A percentile compares a stretch with the other conserved stretches of the same genome.
Evolutionary conservation across 2,797 vertebrate genomes (phyloP).

Genomic region (Amblyraja radiata): DNA sequence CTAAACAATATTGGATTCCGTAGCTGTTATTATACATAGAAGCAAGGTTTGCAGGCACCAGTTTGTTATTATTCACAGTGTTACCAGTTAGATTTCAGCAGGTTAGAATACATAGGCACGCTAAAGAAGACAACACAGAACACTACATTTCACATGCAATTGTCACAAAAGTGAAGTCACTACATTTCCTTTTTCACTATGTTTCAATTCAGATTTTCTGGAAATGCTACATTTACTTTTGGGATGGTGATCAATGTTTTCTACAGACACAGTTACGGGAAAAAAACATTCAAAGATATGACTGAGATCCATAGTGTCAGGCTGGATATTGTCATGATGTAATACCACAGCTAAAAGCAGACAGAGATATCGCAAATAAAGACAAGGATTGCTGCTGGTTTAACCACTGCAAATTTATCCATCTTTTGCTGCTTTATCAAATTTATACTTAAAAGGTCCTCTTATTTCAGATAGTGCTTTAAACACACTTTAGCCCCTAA

Average conservation of each 20-base stretch:
- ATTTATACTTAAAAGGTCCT: neutral
- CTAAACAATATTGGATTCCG: slow-evolving; percentile 36
- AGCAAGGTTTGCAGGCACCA: slow-evolving; percentile 36
- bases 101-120: neutral
- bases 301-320: neutral
- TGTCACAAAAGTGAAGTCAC: slow-evolving; percentile 5
- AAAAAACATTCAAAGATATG: neutral
- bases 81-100: slow-evolving; percentile 31
- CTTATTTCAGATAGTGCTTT: neutral
- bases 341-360: neutral
- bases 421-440: neutral
- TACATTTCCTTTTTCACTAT: neutral
- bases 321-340: neutral
- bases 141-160: slow-evolving; percentile 30
- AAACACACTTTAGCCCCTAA: neutral
- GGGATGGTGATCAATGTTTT: neutral
- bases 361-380: neutral
- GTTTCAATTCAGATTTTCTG: neutral
- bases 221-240: slow-evolving; percentile 15
- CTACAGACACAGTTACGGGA: slow-evolving; percentile 19
- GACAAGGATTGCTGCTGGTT: slow-evolving; percentile 3
- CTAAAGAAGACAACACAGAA: slow-evolving; percentile 17
- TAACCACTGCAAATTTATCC: neutral
- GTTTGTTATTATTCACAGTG: slow-evolving; percentile 36
- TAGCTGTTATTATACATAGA: slow-evolving; percentile 31